Evolutionary conservation across 1,140 invertebrate genomes (phyloP), one percentile per base, ranked within the genome.

Genomic region (Zaprionus davidi): DNA sequence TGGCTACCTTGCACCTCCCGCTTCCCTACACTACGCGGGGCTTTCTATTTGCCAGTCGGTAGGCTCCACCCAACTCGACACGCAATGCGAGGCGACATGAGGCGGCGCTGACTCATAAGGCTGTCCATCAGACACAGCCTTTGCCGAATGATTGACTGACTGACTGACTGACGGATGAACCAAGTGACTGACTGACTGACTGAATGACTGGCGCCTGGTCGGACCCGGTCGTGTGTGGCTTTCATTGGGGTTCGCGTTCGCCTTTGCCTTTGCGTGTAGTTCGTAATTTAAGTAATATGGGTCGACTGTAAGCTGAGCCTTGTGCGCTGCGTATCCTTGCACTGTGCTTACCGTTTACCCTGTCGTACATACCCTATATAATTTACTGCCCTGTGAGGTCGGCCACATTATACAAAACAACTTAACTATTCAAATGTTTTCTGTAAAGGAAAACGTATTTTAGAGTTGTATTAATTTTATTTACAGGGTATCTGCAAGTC

Each of bases 251-350:
- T 15, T 44, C 12, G 26, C n/a, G 71, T 49, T 49, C 74, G 68
- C 53, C 63, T 71, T 31, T 70, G 82, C 78, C 72, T 78, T 90
- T 90, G 87, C 87, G 87, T 91, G 87, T 83, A 90, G 83, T 76
- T 86, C 60, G 76, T 79, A 90, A 90, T 81, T 90, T 90, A 91
- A 84, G 82, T 78, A 79, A 90, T 82, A 71, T 90, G 86, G 85
- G 86, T 90, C 86, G 79, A 74, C 62, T 57, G 70, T 70, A 71
- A 65, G 59, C 56, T 67, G 67, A 51, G 66, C 64, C 68, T 76
- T 79, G 81, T 44, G 67, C 68, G 53, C 75, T 76, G 76, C 75
- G 76, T 82, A 82, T 82, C 67, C 81, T 77, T 78, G 81, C 46
- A 51, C 22, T 22, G 46, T 51, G 46, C 20, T 51, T 22, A 46